phyloP scores from a whole-genome alignment of 64 coral and sea anemone genomes.

The Anthopleura sola region DNA sequence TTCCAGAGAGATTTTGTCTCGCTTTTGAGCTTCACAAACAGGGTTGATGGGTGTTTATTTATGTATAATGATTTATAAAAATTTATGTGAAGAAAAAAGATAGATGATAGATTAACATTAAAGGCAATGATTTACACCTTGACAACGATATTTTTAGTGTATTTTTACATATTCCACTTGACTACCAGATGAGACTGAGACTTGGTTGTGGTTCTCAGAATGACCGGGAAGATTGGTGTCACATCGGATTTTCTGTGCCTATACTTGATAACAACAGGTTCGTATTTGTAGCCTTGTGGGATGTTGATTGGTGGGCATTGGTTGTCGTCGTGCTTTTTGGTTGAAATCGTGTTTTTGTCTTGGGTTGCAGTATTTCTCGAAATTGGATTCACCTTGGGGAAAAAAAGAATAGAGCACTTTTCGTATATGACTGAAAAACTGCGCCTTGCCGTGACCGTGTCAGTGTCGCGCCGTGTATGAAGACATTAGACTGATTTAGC shows the following conservation, averaged over 20 bases:
- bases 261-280: constrained; percentile 1
- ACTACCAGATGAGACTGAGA: not conserved
- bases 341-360: not conserved
- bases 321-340: not conserved
- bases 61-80: not conserved
- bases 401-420: too few relatives aligned
- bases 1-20: not conserved
- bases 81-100: not conserved
- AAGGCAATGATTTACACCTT: not conserved
- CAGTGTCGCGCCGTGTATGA: too few relatives aligned
- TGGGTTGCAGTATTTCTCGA: not conserved
- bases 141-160: not conserved
- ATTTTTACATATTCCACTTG: not conserved
- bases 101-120: not conserved
- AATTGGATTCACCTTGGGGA: not conserved
- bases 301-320: constrained; percentile 10
- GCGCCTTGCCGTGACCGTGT: too few relatives aligned
- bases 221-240: constrained; percentile 14
- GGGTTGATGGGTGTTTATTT: not conserved
- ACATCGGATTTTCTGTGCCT: constrained; percentile 18
- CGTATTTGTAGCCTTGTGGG: not conserved
- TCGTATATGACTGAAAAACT: too few relatives aligned
- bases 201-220: not conserved
- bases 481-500: too few relatives aligned
- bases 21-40: not conserved